Base-by-base conservation (phyloP, 1,140 invertebrate species). In the Pseudomyrmex cubaensis region DNA sequence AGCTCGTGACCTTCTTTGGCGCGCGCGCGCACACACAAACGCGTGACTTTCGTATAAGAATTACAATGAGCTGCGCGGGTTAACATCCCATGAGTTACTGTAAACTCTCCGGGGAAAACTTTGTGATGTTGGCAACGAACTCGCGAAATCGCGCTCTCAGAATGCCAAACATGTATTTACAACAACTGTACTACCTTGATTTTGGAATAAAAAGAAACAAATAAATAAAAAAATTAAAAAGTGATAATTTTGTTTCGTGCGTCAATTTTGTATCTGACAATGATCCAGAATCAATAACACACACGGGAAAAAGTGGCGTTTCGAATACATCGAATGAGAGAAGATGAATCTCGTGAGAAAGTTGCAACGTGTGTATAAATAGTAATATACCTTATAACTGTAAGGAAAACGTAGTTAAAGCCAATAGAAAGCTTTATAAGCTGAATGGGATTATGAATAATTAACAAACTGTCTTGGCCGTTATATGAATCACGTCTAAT, bases 401-500 rank as follows among this genome's bases (percentile, higher is more conserved):
- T 48, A 57, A 57, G 20, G 52, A 46, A 22, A 69, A 69, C 54
- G 54, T 46, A 78, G 52, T 57, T 69, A 70, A 78, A 70, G 64
- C 35, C 76, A 77, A 77, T 77, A 67, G 63, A 15, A 80, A 80
- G 66, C 76, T 59, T 70, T 57, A 80, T 80, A 48, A 80, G 76
- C 76, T 80, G 75, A 80, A 80, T 80, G 13, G 76, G 64, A 80
- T 80, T 80, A 80, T 80, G 76, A 80, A 80, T 80, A 80, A 80
- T 80, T 80, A 80, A 80, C 76, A 80, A 80, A 70, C 76, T 70
- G 76, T 80, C 76, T 70, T 56, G 54, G 76, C 66, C 54, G 66
- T 80, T 80, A 70, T 80, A 80, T 80, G 59, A 80, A 80, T 80
- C 76, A 80, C 76, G 76, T 70, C 76, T 80, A 80, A 80, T 80